Evolutionary conservation across 2,113 vertebrate genomes (phyloP), one percentile per base, ranked within the genome.

Genomic region (Mungos mungo): DNA sequence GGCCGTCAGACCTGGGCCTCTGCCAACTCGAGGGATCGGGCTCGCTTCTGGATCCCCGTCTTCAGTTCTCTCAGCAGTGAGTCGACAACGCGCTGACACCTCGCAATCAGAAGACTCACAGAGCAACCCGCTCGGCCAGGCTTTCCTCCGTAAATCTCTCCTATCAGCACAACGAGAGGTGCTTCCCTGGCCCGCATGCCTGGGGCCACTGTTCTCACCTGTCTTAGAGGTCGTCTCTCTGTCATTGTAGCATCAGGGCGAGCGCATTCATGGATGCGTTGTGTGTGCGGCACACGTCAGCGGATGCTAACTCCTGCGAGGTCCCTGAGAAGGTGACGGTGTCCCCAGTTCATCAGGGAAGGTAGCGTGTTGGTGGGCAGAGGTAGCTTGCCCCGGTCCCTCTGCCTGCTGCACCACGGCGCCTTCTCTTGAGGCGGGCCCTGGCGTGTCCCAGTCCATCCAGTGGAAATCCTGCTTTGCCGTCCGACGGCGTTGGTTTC

Each of bases 1-100:
- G 97, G 98, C 97, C 96, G 93, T 96, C 98, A 95, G 92, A 85
- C 21, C 97, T 5, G 31, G 92, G 96, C 97, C 93, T 97, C 95
- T 11, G 2, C 45, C 77, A 76, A 50, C 71, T 52, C 52, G 93
- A 95, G 41, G 54, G 72, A 76, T 33, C 89, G 66, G 6, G 65
- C 91, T 69, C 79, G 82, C 97, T 95, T 81, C 87, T 21, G 19
- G 8, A 94, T 96, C 96, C 91, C 94, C 74, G 90, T 91, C 93
- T 90, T 74, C 95, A 76, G 74, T 88, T 89, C 92, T 92, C 90
- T 76, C 45, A 88, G 90, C 77, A 68, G 41, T 89, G 97, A 90
- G 65, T 87, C 91, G 84, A 95, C 93, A 93, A 4, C 76, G 45
- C 76, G 4, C 29, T 80, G 15, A 50, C 45, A 29, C 63, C 69